Base-by-base conservation (phyloP, 2,888 invertebrate species). In the Mythimna loreyi region DNA sequence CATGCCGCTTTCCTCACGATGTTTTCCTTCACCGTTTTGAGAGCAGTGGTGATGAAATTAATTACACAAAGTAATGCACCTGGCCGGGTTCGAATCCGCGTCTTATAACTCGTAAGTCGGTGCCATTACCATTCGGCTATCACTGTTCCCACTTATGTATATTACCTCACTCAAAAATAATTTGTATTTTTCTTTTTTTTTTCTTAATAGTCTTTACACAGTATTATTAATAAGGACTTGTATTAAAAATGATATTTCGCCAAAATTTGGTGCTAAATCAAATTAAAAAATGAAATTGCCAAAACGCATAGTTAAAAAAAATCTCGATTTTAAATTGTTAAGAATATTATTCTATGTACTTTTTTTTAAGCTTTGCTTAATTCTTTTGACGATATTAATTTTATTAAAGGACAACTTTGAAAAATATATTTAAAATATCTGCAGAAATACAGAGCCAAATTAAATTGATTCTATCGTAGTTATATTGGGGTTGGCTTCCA, bases 181-280 rank as follows among this genome's bases (percentile, higher is more conserved):
- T 19, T 19, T 19, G 19, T 43, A 19, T 43, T 19, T 1, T 16
- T 43, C 16, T 19, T 19, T 13, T 19, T 19, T 1, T 28, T 13
- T 19, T 19, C 0, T 28, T 3, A 21, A 25, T 33, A 28, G 19
- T 21, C 16, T 69, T 78, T 73, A 70, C 67, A 78, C 71, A 76
- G 66, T 69, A 57, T 63, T 67, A 55, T 40, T 59, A n/a, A 50
- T 49, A 67, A 9, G 16, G 28, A 40, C 33, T 57, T 63, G 69
- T 75, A 75, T 80, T 68, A 6, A 53, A 60, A 72, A 75, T 63
- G 60, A 72, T 74, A 66, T 87, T 85, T 89, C 90, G 92, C 92
- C 92, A 92, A 92, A 90, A 86, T 84, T 91, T 86, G 91, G 92
- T 92, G 92, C 92, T 92, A 88, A 88, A 86, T 86, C 86, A 67